A percentile compares a stretch with the other conserved stretches of the same genome.
phyloP scores from a whole-genome alignment of 1,140 invertebrate species.

The Apis mellifera region Amel_HAv3.1 CM009931.2:407001-407500 shows the following conservation, averaged over 20 bases:
- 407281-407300: no score
- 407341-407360: no score
- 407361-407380: no score
- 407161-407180: slow-evolving; percentile 51
- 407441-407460: slow-evolving; percentile 58
- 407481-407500: slow-evolving; percentile 52
- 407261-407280: background rate
- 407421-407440: slow-evolving; percentile 22
- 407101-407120: slow-evolving; percentile 32
- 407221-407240: background rate
- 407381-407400: background rate
- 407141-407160: slow-evolving; percentile 55
- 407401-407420: background rate
- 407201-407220: slow-evolving; percentile 39
- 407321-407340: no score
- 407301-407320: no score
- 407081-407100: slow-evolving; percentile 32
- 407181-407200: slow-evolving; percentile 42
- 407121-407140: slow-evolving; percentile 47
- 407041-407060: no score
- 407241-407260: background rate
- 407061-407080: background rate
- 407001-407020: no score
- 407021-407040: no score
- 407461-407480: slow-evolving; percentile 27